phyloP scores from a whole-genome alignment of 2,888 invertebrate species.

The Adelognathus sp. region DNA sequence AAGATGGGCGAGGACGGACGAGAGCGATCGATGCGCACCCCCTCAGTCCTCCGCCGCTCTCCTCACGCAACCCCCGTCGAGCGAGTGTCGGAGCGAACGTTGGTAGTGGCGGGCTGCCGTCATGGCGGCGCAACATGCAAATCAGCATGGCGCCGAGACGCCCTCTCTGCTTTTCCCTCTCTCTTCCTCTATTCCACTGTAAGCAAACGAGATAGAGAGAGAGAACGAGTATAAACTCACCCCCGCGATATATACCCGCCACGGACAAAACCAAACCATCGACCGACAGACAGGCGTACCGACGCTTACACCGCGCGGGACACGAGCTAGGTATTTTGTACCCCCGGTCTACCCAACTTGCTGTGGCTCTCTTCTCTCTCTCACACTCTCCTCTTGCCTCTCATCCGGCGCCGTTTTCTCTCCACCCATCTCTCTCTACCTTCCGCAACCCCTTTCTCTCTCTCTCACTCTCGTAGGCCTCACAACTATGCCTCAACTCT shows the following conservation, averaged over 20 bases:
- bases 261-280: constrained; percentile 78
- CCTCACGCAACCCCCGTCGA: constrained; percentile 71
- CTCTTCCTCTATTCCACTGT: constrained; percentile 52
- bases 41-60: constrained; percentile 75
- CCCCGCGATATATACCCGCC: constrained; percentile 66
- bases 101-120: constrained; percentile 78
- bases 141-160: constrained; percentile 84
- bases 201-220: constrained; percentile 25
- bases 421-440: background rate
- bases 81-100: constrained; percentile 63
- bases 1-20: constrained; percentile 68
- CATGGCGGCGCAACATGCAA: constrained; percentile 85
- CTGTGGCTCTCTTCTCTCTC: constrained; percentile 39
- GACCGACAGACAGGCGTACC: constrained; percentile 74
- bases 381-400: constrained; percentile 13
- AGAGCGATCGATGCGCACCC: constrained; percentile 84
- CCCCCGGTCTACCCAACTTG: constrained; percentile 61
- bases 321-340: constrained; percentile 74
- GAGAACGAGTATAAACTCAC: constrained; percentile 39
- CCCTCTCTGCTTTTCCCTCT: constrained; percentile 70
- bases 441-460: background rate
- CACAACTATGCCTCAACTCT: too few relatives aligned
- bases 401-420: constrained; percentile 30
- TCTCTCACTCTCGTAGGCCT: constrained; percentile 28
- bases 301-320: constrained; percentile 68